A percentile compares a stretch with the other conserved stretches of the same genome.
Evolutionary conservation across 2,797 vertebrate species (phyloP).

Genomic region (Capromys pilorides): DNA sequence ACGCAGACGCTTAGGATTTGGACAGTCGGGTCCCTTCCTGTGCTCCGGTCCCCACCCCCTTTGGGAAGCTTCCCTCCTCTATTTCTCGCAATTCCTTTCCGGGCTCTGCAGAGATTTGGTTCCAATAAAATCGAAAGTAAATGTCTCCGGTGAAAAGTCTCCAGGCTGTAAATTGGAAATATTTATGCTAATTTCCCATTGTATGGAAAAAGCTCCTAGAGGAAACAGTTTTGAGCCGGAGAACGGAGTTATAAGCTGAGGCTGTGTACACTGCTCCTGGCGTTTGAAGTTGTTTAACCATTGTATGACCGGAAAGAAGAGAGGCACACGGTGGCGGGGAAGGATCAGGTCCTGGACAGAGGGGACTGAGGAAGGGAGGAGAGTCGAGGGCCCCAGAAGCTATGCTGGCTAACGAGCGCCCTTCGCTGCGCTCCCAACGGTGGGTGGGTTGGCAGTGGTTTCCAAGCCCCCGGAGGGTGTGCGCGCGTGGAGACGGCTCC

Average conservation of each 20-base stretch:
- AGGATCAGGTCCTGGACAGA: not conserved
- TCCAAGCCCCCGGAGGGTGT: not conserved
- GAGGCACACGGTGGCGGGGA: not conserved
- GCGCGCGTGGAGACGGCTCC: not conserved
- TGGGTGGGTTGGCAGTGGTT: too few species aligned
- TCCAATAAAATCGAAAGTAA: conserved; percentile 76
- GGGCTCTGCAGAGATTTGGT: not conserved
- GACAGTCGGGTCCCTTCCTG: not conserved
- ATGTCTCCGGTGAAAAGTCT: conserved; percentile 28
- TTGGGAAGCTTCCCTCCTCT: not conserved
- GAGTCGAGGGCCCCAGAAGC: not conserved
- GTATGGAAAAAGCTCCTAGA: not conserved
- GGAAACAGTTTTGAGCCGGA: not conserved
- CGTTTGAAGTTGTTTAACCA: conserved; percentile 80
- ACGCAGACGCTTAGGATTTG: not conserved
- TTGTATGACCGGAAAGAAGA: conserved; percentile 59
- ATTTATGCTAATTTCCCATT: conserved; percentile 64
- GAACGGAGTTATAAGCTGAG: not conserved
- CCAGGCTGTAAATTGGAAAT: conserved; percentile 48
- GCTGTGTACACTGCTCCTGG: not conserved
- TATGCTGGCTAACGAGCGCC: not conserved
- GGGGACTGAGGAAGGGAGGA: not conserved
- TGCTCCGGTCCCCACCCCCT: not conserved
- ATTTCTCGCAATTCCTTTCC: conserved; percentile 53
- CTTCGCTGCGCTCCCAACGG: not conserved